Evolutionary conservation across 2,797 vertebrate genomes (phyloP).

Genomic region (Hoplostethus mediterraneus): DNA sequence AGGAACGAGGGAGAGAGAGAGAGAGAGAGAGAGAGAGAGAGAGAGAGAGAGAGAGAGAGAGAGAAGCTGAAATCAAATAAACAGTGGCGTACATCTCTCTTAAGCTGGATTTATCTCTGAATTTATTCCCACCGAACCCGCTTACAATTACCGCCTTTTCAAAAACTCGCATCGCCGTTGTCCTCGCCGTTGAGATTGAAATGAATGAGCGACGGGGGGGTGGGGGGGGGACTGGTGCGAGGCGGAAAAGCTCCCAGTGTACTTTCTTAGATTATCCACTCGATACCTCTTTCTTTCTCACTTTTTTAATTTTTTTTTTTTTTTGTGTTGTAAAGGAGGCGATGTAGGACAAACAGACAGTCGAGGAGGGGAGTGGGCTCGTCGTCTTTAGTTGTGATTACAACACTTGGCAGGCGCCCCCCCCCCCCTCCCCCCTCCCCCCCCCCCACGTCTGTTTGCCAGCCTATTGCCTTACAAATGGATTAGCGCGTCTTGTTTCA

Average conservation of each 20-base stretch:
- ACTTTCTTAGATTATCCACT: constrained; percentile 83
- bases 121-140: constrained; percentile 81
- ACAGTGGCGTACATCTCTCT: constrained; percentile 78
- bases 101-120: constrained; percentile 83
- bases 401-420: constrained; percentile 82
- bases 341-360: constrained; percentile 76
- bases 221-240: constrained; percentile 58
- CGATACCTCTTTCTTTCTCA: constrained; percentile 76
- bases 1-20: constrained; percentile 69
- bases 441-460: constrained; percentile 69
- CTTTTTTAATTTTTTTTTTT: constrained; percentile 51
- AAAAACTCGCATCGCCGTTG: constrained; percentile 73
- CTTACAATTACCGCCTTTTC: constrained; percentile 81
- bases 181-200: constrained; percentile 68
- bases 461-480: constrained; percentile 84
- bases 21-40: constrained; percentile 62
- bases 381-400: constrained; percentile 84
- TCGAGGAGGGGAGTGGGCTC: constrained; percentile 80
- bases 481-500: constrained; percentile 81
- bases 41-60: constrained; percentile 58
- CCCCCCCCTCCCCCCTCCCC: constrained; percentile 51
- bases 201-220: constrained; percentile 71
- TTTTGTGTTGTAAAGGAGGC: constrained; percentile 70
- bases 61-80: constrained; percentile 80
- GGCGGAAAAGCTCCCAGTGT: constrained; percentile 79